Evolutionary conservation across 2,113 vertebrate genomes (phyloP).

Genomic region (Melanerpes formicivorus): DNA sequence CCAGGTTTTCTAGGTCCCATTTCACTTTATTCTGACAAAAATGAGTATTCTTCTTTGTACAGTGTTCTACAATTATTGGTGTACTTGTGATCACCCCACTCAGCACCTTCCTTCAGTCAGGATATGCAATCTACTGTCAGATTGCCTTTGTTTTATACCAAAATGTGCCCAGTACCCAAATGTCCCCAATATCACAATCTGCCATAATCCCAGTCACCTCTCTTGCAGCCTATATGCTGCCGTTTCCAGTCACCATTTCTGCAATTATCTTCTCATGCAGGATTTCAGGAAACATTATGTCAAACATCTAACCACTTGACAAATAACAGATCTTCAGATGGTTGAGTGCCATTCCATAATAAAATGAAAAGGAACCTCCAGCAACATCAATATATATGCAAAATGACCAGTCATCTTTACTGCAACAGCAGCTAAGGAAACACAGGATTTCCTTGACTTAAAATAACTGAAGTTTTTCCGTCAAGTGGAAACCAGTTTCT

Average conservation of each 20-base stretch:
- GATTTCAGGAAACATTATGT: neutral
- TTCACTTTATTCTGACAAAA: neutral
- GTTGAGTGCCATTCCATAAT: neutral
- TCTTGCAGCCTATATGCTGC: neutral
- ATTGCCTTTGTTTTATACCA: neutral
- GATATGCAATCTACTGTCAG: neutral
- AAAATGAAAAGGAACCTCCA: constrained; percentile 8
- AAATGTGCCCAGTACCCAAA: neutral
- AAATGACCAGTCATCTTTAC: constrained; percentile 20
- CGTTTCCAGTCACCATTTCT: neutral
- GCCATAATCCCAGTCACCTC: neutral
- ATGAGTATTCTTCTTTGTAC: neutral
- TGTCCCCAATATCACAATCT: neutral
- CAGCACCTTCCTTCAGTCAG: neutral
- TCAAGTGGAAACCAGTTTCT: neutral
- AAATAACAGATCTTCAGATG: neutral
- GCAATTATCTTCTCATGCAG: neutral
- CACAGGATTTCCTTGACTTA: constrained; percentile 23
- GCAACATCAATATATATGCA: constrained; percentile 15
- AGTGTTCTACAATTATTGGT: neutral
- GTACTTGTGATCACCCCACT: neutral
- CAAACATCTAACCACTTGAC: neutral
- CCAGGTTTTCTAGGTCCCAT: neutral
- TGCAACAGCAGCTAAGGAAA: constrained; percentile 50
- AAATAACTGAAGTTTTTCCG: neutral